Evolutionary conservation across 2,113 vertebrate genomes (phyloP).

Genomic region (Enhydra lutris): DNA sequence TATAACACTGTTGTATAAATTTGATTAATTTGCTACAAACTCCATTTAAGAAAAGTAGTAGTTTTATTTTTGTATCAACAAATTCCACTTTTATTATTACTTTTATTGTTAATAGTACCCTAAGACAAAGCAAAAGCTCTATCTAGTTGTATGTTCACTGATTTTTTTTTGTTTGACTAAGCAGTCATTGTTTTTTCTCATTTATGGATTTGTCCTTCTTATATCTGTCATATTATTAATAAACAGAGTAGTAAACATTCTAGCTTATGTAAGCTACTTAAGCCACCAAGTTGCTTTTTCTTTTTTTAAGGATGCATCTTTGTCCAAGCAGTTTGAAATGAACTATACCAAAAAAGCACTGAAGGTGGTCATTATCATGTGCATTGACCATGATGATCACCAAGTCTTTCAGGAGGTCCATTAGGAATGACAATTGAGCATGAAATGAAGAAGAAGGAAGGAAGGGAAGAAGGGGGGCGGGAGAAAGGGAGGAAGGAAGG

Average conservation of each 20-base stretch:
- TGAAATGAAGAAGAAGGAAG: not conserved
- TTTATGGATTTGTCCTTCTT: not conserved
- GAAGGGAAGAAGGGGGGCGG: not conserved
- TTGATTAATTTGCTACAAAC: not conserved
- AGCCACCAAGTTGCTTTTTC: not conserved
- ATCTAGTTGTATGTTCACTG: not conserved
- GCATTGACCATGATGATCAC: not conserved
- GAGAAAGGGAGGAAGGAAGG: no score
- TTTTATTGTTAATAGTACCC: not conserved
- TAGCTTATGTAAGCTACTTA: not conserved
- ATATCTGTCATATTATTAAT: not conserved
- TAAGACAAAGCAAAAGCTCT: not conserved
- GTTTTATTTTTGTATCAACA: not conserved
- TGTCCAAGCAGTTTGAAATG: not conserved
- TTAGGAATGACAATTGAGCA: not conserved
- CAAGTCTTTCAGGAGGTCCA: not conserved
- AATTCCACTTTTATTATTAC: not conserved
- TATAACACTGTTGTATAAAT: not conserved
- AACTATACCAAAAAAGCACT: not conserved
- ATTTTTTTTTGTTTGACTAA: not conserved
- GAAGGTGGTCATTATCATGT: not conserved
- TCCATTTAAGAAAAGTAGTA: not conserved
- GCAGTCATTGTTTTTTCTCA: not conserved
- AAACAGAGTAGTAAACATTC: not conserved
- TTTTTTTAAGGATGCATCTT: not conserved